Conservation (phyloP, 1,140 invertebrate genomes). For the Eumeta japonica region DNA sequence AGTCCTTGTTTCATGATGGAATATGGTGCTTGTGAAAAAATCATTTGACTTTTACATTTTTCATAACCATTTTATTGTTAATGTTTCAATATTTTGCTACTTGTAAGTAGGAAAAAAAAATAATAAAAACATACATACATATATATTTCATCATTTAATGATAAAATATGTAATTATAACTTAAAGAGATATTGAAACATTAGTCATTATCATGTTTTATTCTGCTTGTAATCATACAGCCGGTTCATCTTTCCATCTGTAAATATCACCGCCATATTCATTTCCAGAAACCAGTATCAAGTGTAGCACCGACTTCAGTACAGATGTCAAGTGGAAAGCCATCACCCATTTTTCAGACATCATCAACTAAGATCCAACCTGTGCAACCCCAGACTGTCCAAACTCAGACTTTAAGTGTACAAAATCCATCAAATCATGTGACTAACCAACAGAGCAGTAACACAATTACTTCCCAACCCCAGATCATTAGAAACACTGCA, state of each 20-base stretch:
- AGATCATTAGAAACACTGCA: slow-evolving; percentile 51
- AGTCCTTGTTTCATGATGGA: slow-evolving; percentile 16
- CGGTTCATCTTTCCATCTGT: slow-evolving; percentile 26
- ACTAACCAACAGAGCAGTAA: slow-evolving; percentile 45
- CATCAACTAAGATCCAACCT: slow-evolving; percentile 77
- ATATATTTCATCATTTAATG: no score
- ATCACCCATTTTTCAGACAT: slow-evolving; percentile 77
- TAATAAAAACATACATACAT: no score
- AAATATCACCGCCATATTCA: slow-evolving; percentile 45
- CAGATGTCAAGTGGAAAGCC: slow-evolving; percentile 65
- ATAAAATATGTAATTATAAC: no score
- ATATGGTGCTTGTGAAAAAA: neutral
- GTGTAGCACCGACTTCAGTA: slow-evolving; percentile 74
- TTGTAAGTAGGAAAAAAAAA: no score
- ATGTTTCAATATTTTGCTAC: no score
- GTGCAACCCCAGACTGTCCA: slow-evolving; percentile 74
- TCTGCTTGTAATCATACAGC: slow-evolving; percentile 3
- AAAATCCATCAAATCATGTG: slow-evolving; percentile 25
- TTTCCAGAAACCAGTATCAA: slow-evolving; percentile 71
- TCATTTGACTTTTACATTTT: slow-evolving; percentile 9
- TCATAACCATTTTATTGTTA: no score
- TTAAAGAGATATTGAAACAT: no score
- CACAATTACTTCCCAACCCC: slow-evolving; percentile 45
- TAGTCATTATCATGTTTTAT: no score
- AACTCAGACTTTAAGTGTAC: slow-evolving; percentile 43